Base-by-base conservation (phyloP, 2,888 invertebrate species). In the Neoaliturus tenellus region DNA sequence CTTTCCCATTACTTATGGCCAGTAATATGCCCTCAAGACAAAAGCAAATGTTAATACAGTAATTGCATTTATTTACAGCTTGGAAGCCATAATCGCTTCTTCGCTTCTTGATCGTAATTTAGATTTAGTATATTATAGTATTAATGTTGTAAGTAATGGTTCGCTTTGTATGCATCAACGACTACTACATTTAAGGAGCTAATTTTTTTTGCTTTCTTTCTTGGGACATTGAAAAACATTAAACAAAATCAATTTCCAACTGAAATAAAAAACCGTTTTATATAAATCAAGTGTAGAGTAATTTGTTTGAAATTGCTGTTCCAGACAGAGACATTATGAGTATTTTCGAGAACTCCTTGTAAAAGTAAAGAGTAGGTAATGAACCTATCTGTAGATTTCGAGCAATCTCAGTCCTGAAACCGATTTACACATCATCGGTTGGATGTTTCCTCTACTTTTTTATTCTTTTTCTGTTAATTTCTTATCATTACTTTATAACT, bases 1-100 rank as follows among this genome's bases (percentile, higher is more conserved):
- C 71, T 81, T 48, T 81, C 81, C 81, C 81, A 81, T 81, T 81
- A 81, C 81, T 81, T 81, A 81, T 81, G 81, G 48, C 69, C 81
- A 44, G 81, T 81, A 31, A 81, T 80, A 69, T 81, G 69, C 12
- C 80, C 62, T 80, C 41, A 2, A 23, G 39, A 39, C 69, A 33
- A 67, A 12, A 23, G 5, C 23, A 71, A n/a, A 23, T 71, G 39
- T 71, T 35, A 39, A 71, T 71, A 39, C 71, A 71, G 8, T 71
- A 71, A 71, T 23, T 71, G 71, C 71, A 71, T 14, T n/a, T 71
- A 31, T 71, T 71, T 71, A 71, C 39, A 71, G 71, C 71, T 75
- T 39, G 75, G 39, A 28, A 75, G 28, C 44, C 44, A 75, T 75
- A 75, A 75, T 75, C 25, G 75, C 75, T 75, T 75, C 75, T 5